These are phyloP conservation scores for Andrena fulva DNA, from an alignment of 2,888 invertebrate genomes.

Conservation along the genomic window DNA sequence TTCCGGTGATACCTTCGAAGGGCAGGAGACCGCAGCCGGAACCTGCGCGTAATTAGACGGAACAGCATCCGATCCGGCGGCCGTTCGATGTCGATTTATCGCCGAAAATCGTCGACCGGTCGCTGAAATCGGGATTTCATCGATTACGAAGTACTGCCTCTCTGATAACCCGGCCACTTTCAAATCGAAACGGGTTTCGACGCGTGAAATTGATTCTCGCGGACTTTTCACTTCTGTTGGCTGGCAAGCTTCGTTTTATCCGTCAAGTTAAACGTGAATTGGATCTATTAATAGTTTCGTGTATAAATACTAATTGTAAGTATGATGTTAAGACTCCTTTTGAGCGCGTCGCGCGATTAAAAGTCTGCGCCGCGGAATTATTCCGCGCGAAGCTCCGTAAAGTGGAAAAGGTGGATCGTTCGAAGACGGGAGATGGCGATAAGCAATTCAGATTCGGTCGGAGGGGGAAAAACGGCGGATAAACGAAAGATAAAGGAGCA, in stretches of 20 bases:
- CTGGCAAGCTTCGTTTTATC: no score
- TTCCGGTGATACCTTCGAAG: conserved; percentile 17
- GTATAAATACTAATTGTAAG: no score
- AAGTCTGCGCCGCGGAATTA: conserved; percentile 25
- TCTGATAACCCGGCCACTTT: neutral
- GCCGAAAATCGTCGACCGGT: neutral
- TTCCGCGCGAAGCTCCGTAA: conserved; percentile 25
- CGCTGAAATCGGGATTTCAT: neutral
- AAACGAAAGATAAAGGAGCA: conserved; percentile 57
- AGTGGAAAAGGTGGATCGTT: neutral
- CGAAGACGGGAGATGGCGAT: neutral
- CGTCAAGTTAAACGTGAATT: no score
- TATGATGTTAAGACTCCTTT: no score
- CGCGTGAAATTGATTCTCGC: no score
- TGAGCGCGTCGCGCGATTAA: neutral
- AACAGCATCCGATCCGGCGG: conserved; percentile 30
- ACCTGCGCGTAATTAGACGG: conserved; percentile 43
- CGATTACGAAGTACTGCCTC: neutral
- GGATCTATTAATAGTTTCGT: no score
- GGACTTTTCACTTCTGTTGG: no score
- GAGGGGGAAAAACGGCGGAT: neutral
- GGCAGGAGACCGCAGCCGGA: conserved; percentile 31
- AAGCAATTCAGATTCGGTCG: conserved; percentile 44
- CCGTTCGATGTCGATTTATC: conserved; percentile 41
- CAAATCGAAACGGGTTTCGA: neutral